Conservation (phyloP, 2,113 vertebrate genomes). For the Elephas maximus region DNA sequence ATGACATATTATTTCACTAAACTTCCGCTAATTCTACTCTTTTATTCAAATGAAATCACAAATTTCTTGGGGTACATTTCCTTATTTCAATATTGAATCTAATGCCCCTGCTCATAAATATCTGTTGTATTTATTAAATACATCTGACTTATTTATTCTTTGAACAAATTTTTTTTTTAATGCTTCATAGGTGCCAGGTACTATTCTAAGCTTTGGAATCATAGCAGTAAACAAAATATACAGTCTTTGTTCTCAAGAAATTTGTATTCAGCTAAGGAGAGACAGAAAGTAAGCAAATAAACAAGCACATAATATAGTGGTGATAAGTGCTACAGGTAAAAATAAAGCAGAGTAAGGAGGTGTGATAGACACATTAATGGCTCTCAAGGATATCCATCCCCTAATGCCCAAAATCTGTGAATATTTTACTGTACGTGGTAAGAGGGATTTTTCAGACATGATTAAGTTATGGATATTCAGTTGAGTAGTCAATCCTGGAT, state of each 20-base stretch:
- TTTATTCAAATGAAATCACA: constrained; percentile 43
- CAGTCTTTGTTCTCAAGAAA: background rate
- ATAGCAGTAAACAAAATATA: background rate
- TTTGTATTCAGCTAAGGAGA: background rate
- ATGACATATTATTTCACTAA: background rate
- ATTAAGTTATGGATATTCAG: background rate
- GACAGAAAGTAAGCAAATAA: background rate
- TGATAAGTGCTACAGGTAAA: background rate
- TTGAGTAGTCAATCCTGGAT: background rate
- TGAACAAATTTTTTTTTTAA: background rate
- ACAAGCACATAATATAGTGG: background rate
- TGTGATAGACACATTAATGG: background rate
- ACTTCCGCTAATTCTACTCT: background rate
- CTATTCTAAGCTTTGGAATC: background rate
- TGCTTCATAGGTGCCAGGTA: background rate
- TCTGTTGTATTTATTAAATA: background rate
- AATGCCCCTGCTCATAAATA: background rate
- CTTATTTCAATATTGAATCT: background rate
- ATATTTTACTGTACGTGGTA: background rate
- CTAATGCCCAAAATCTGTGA: background rate
- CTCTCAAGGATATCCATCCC: background rate
- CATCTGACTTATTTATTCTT: background rate
- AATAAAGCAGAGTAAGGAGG: background rate
- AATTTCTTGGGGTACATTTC: background rate
- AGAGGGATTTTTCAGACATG: background rate